Evolutionary conservation across 2,888 invertebrate species (phyloP).

Genomic region (Drepana falcataria): DNA sequence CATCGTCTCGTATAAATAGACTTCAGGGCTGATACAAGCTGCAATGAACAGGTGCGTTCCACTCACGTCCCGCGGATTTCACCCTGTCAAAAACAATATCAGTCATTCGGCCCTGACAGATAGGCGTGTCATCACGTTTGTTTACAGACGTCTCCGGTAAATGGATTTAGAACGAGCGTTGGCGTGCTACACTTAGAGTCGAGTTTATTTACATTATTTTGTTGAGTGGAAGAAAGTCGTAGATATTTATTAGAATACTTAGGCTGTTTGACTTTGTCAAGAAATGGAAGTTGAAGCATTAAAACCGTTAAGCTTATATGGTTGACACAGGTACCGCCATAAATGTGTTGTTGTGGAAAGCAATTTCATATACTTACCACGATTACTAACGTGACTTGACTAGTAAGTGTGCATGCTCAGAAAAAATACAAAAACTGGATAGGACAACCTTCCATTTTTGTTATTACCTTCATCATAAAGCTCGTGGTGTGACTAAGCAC

Average conservation of each 20-base stretch:
- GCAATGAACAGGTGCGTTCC: slow-evolving; percentile 6
- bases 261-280: background rate
- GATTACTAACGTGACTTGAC: too few species aligned
- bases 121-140: slow-evolving; percentile 22
- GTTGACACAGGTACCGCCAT: background rate
- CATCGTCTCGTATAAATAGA: background rate
- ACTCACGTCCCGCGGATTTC: slow-evolving; percentile 4
- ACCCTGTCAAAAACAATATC: slow-evolving; percentile 6
- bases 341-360: too few species aligned
- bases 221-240: background rate
- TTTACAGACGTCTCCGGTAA: slow-evolving; percentile 29
- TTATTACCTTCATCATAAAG: too few species aligned
- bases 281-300: background rate
- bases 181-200: slow-evolving; percentile 3
- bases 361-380: too few species aligned
- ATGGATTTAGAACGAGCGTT: slow-evolving; percentile 30
- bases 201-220: slow-evolving; percentile 10
- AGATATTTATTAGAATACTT: background rate
- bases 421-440: too few species aligned
- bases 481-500: too few species aligned
- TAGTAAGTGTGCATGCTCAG: too few species aligned
- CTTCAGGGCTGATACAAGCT: background rate
- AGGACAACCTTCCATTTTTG: too few species aligned
- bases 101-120: slow-evolving; percentile 2
- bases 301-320: background rate